Percentiles rank a stretch among this genome's conserved stretches.
Evolutionary conservation across 2,797 vertebrate genomes (phyloP).

Genomic region (Muscicapa comitata): DNA sequence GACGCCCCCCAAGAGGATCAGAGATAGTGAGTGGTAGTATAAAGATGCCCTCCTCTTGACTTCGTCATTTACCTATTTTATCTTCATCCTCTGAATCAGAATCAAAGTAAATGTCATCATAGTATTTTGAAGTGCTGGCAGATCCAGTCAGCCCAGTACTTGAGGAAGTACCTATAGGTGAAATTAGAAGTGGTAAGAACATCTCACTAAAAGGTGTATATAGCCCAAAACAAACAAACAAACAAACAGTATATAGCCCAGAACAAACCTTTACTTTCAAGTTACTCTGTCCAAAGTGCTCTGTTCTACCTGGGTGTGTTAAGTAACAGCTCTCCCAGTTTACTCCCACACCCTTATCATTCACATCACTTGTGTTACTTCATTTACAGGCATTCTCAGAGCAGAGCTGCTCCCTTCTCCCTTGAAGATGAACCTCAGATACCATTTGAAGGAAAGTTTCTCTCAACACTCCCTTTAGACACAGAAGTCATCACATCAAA

Average conservation of each 20-base stretch:
- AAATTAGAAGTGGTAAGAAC: not conserved
- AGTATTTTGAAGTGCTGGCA: slow-evolving; percentile 70
- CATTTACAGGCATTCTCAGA: not conserved
- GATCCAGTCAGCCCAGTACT: slow-evolving; percentile 43
- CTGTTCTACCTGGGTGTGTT: not conserved
- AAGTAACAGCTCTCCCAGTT: not conserved
- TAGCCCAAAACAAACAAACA: not conserved
- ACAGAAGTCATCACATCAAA: not conserved
- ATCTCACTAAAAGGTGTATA: not conserved
- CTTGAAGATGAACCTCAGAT: not conserved
- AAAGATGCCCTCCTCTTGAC: not conserved
- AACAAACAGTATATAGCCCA: not conserved
- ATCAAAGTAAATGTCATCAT: slow-evolving; percentile 92
- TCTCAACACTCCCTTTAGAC: not conserved
- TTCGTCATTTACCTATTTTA: slow-evolving; percentile 71
- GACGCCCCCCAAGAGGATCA: fast-evolving
- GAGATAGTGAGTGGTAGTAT: not conserved
- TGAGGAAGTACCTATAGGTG: slow-evolving; percentile 67
- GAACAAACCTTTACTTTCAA: not conserved
- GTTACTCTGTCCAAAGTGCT: not conserved
- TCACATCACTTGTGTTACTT: not conserved
- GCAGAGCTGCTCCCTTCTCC: not conserved
- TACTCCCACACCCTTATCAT: not conserved
- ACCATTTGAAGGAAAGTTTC: not conserved
- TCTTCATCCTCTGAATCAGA: slow-evolving; percentile 90